Percentiles rank a stretch among this genome's conserved stretches.
phyloP scores from a whole-genome alignment of 2,888 invertebrate genomes.

The Aproaerema taeniolella region DNA sequence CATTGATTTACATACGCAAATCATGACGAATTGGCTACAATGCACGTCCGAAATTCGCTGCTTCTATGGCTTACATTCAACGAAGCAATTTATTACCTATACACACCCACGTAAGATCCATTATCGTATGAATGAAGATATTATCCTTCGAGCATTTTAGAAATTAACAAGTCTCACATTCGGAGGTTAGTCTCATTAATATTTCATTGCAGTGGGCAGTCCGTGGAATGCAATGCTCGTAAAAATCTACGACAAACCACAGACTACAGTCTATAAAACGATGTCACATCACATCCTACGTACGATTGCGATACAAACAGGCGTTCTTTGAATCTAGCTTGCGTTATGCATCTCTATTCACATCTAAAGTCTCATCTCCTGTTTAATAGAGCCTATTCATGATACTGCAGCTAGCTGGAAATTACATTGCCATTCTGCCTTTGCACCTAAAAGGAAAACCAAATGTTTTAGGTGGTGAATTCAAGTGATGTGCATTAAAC shows the following conservation, averaged over 20 bases:
- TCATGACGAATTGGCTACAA: slow-evolving; percentile 72
- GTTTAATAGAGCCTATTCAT: slow-evolving; percentile 30
- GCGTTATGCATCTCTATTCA: slow-evolving; percentile 31
- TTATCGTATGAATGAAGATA: slow-evolving; percentile 32
- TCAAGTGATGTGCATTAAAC: slow-evolving; percentile 32
- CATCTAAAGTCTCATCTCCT: slow-evolving; percentile 38
- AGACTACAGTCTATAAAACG: slow-evolving; percentile 17
- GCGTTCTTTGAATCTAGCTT: slow-evolving; percentile 15
- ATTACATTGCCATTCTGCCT: background rate
- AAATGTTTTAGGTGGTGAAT: background rate
- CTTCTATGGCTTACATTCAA: slow-evolving; percentile 28
- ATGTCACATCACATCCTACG: slow-evolving; percentile 19
- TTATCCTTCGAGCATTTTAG: slow-evolving; percentile 30
- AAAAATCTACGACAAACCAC: slow-evolving; percentile 25
- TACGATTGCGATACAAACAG: slow-evolving; percentile 13
- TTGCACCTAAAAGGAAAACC: background rate
- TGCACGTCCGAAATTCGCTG: slow-evolving; percentile 57
- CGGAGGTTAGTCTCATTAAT: slow-evolving; percentile 31
- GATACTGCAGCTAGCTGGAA: background rate
- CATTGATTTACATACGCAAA: slow-evolving; percentile 74
- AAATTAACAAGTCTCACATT: slow-evolving; percentile 25
- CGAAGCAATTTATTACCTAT: slow-evolving; percentile 33
- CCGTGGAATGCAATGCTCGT: slow-evolving; percentile 25
- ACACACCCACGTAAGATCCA: slow-evolving; percentile 29
- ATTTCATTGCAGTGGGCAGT: slow-evolving; percentile 29